Evolutionary conservation across 2,113 vertebrate genomes (phyloP).

Genomic region (Agelaius phoeniceus): DNA sequence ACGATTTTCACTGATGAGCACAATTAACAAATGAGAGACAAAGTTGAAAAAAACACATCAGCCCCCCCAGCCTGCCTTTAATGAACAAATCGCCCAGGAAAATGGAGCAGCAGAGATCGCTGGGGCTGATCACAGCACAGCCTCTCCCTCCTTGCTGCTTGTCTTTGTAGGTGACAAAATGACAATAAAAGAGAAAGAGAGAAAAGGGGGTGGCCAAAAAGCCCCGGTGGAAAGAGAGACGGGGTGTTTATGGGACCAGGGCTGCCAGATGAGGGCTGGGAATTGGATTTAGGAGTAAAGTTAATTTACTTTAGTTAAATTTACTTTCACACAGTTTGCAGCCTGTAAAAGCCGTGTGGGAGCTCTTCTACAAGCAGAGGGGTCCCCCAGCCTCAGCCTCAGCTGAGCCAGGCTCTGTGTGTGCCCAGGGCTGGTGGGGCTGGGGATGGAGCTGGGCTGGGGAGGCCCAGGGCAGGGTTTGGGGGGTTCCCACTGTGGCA

Average conservation of each 20-base stretch:
- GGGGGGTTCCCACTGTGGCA: not conserved
- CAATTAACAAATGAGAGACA: conserved; percentile 71
- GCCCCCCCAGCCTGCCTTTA: not conserved
- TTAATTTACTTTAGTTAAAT: not conserved
- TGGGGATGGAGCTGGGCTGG: not conserved
- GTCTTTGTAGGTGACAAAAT: not conserved
- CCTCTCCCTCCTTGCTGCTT: not conserved
- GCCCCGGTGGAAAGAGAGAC: not conserved
- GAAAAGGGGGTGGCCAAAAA: not conserved
- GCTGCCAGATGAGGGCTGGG: not conserved
- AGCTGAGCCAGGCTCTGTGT: accelerated
- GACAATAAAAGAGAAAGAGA: not conserved
- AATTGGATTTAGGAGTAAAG: not conserved
- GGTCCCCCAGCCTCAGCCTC: no score
- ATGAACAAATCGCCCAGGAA: conserved; percentile 2
- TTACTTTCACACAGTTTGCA: not conserved
- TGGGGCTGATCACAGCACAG: conserved; percentile 5
- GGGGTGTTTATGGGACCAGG: not conserved
- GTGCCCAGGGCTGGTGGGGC: not conserved
- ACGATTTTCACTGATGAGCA: conserved; percentile 76
- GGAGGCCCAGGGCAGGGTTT: not conserved
- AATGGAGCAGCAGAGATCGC: not conserved
- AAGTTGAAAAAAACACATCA: not conserved
- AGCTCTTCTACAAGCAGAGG: not conserved
- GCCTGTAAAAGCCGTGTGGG: not conserved